A percentile compares a stretch with the other conserved stretches of the same genome.
Conservation (phyloP, 2,113 vertebrate species). For the Cricetomys ansorgei region DNA sequence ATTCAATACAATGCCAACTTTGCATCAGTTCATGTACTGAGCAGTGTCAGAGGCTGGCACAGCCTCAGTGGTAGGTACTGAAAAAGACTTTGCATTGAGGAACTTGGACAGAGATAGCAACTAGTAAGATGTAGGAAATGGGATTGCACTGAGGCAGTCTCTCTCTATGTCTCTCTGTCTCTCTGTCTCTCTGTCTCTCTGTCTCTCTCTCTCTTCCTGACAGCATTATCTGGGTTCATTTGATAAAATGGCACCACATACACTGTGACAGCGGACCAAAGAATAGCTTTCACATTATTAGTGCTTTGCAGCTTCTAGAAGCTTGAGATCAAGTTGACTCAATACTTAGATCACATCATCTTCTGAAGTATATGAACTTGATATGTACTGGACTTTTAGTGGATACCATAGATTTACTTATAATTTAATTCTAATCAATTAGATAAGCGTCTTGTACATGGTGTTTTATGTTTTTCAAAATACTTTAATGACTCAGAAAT, state of each 20-base stretch:
- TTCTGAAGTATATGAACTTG: background rate
- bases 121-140: background rate
- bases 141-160: background rate
- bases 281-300: background rate
- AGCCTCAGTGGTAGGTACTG: background rate
- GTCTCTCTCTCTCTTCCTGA: background rate
- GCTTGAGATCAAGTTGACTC: background rate
- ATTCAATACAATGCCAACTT: conserved; percentile 7
- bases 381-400: background rate
- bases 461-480: background rate
- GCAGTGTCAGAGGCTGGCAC: background rate
- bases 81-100: background rate
- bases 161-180: background rate
- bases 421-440: conserved; percentile 40
- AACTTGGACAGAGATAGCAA: background rate
- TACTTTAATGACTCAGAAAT: background rate
- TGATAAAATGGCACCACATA: background rate
- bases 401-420: background rate
- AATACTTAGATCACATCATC: background rate
- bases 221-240: background rate
- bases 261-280: background rate
- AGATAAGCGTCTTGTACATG: background rate
- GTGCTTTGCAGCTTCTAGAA: background rate
- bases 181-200: background rate
- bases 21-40: background rate